Evolutionary conservation across 1,140 invertebrate genomes (phyloP).

Genomic region (Drosophila nannoptera): DNA sequence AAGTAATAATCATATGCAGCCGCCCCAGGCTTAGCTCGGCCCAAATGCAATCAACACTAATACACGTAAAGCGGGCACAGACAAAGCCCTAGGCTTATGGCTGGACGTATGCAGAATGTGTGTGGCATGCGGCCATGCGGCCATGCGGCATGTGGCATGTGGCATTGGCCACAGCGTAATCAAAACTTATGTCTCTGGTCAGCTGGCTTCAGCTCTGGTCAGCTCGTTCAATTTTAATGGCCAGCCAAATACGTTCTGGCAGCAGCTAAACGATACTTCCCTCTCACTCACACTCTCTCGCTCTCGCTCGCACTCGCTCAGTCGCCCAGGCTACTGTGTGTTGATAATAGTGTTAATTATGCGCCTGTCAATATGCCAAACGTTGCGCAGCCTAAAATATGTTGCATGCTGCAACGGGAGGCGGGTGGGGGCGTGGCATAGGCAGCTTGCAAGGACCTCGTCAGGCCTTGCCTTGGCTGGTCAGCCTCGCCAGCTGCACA

Average conservation of each 20-base stretch:
- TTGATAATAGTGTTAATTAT: conserved; percentile 73
- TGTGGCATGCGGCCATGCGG: neutral
- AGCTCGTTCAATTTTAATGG: conserved; percentile 58
- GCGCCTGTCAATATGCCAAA: conserved; percentile 72
- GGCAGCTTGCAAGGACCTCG: conserved; percentile 12
- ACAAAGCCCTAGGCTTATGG: conserved; percentile 43
- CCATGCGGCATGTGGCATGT: conserved; percentile 4
- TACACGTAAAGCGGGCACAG: conserved; percentile 17
- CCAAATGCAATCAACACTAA: conserved; percentile 53
- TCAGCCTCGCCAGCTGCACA: conserved; percentile 29
- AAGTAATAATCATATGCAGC: conserved; percentile 38
- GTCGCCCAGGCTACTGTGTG: conserved; percentile 32
- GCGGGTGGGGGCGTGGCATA: neutral
- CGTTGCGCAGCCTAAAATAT: conserved; percentile 56
- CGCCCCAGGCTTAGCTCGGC: conserved; percentile 28
- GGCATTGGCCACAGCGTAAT: conserved; percentile 47
- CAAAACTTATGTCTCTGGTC: conserved; percentile 58
- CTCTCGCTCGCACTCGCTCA: neutral
- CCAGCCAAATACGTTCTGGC: conserved; percentile 44
- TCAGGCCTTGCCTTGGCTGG: neutral
- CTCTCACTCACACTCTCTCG: neutral
- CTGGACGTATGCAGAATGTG: too few relatives aligned
- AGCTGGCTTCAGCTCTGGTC: conserved; percentile 15
- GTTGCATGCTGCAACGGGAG: conserved; percentile 18
- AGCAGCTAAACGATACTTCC: conserved; percentile 20